Evolutionary conservation across 2,113 vertebrate genomes (phyloP), one percentile per base, ranked within the genome.

Genomic region (Drymodes brunneopygia): DNA sequence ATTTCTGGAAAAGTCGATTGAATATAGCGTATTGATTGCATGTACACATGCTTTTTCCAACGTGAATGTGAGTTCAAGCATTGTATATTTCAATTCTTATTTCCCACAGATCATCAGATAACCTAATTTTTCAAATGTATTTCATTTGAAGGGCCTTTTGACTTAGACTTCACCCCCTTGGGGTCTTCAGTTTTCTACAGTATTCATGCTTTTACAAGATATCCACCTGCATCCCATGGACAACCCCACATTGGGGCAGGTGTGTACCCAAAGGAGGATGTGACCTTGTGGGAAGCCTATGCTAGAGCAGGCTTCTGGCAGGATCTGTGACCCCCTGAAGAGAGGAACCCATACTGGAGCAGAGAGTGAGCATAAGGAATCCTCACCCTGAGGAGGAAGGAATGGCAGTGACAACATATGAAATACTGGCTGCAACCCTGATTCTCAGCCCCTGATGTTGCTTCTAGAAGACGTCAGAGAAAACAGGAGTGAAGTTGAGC

Each of bases 361-460:
- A 40, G 21, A 3, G 12, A 35, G 66, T 24, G 15, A 61, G 24
- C 16, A 14, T 45, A 57, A 86, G 12, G 7, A 15, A 15, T 23
- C 40, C 31, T 54, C 6, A 51, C 19, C 10, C 9, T 50, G 35
- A 66, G 25, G 17, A 53, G 44, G 20, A n/a, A 57, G 20, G 48
- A 79, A 42, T 13, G 7, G 38, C 23, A 84, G 14, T 48, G 36
- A 42, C 36, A 57, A 35, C 0, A 11, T 10, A 12, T 40, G 20
- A 44, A 31, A 27, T 8, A 12, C 23, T 53, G 44, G 47, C 25
- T 20, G 9, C 9, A 48, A 15, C 6, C 14, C 23, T 0, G 0
- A n/a, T 64, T 84, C 12, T 50, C 9, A 15, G 4, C 6, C 8
- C 18, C 24, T 31, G 23, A 15, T 12, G 7, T 16, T 20, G 2